Evolutionary conservation across 2,113 vertebrate species (phyloP), one percentile per base, ranked within the genome.

Genomic region (Speoplatyrhinus poulsoni): DNA sequence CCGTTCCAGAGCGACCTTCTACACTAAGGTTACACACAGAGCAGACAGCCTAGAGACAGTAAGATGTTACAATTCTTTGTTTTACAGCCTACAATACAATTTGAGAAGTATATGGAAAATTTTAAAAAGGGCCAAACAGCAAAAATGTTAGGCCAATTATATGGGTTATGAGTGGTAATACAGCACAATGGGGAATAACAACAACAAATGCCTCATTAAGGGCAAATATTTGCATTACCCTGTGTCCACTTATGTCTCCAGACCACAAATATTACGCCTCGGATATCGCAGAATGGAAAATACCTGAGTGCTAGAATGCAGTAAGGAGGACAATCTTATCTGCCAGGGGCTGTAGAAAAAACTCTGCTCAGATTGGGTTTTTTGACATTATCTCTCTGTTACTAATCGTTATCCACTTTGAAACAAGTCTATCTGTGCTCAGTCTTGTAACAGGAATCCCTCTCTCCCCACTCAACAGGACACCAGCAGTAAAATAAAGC

Each of bases 281-380:
- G 52, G 54, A 69, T 78, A 65, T 57, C 56, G 16, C 6, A 41
- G 36, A 41, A 41, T 54, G 50, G 67, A 15, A 79, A 78, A 80
- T 73, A 80, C 61, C 79, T 80, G 64, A n/a, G 56, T 16, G 26
- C 68, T 75, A 65, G 76, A 73, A 73, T 68, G 74, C 5, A 26
- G 47, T 41, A 49, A 72, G 65, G 9, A 48, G 33, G 58, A 77
- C 49, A 46, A 50, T 58, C 75, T 80, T 80, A 83, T 82, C 77
- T 76, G 70, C 57, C 17, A 12, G 46, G 66, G 58, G 60, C 33
- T 67, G 65, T 65, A 79, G 70, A 80, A 74, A 79, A 79, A 81
- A 72, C 58, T 75, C 46, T 61, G 62, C 65, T 50, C 48, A 58
- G 0, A 10, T 60, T 13, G 41, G 41, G 17, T 26, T 61, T 65